phyloP scores from a whole-genome alignment of 2,888 invertebrate genomes.

The Linnaemya vulpina region DNA sequence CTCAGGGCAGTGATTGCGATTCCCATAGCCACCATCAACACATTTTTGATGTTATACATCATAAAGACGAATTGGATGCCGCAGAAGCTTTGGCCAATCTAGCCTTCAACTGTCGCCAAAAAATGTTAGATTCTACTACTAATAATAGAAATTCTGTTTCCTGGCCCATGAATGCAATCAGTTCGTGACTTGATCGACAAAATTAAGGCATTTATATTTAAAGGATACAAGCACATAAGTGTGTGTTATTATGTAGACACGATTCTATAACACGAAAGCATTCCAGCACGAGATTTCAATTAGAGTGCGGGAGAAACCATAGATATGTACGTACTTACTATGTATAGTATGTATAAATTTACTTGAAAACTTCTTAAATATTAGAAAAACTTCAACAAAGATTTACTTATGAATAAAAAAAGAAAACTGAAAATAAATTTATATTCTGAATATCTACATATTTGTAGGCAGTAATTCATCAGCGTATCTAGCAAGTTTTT shows the following conservation, averaged over 20 bases:
- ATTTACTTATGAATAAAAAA: slow-evolving; percentile 2
- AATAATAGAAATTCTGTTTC: slow-evolving; percentile 47
- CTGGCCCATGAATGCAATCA: slow-evolving; percentile 74
- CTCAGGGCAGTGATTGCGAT: slow-evolving; percentile 29
- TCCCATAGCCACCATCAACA: slow-evolving; percentile 48
- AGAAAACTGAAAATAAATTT: neutral
- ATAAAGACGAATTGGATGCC: slow-evolving; percentile 89
- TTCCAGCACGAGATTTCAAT: slow-evolving; percentile 77
- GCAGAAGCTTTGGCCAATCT: slow-evolving; percentile 89
- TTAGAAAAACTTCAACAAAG: neutral
- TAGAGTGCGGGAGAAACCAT: slow-evolving; percentile 74
- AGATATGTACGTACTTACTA: slow-evolving; percentile 7
- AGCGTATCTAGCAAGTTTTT: too few relatives aligned
- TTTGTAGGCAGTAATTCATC: too few relatives aligned
- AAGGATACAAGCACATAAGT: slow-evolving; percentile 54
- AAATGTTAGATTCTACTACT: slow-evolving; percentile 77
- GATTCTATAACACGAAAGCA: slow-evolving; percentile 74
- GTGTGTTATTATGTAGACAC: slow-evolving; percentile 10
- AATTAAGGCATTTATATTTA: slow-evolving; percentile 66
- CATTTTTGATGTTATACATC: slow-evolving; percentile 83
- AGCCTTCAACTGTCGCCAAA: slow-evolving; percentile 84
- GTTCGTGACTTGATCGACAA: slow-evolving; percentile 73
- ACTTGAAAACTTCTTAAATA: slow-evolving; percentile 65
- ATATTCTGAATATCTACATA: too few relatives aligned
- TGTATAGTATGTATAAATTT: neutral